phyloP scores from a whole-genome alignment of 2,113 vertebrate genomes.

The Callipepla californica region DNA sequence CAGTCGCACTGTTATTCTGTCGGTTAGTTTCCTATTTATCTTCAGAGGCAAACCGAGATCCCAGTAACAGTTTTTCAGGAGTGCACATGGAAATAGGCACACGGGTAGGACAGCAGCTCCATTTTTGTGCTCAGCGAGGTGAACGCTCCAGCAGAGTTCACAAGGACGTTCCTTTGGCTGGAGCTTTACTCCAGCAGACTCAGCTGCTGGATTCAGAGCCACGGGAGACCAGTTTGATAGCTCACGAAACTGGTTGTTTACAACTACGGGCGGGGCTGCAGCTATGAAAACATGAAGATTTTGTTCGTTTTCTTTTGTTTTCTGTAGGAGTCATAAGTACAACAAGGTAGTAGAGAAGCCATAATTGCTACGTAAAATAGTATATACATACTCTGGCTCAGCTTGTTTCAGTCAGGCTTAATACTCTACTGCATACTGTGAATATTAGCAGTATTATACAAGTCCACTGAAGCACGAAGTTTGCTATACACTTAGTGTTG shows the following conservation, averaged over 20 bases:
- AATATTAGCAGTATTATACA: not conserved
- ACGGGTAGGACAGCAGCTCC: not conserved
- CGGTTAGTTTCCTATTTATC: not conserved
- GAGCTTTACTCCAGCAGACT: not conserved
- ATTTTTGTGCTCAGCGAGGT: not conserved
- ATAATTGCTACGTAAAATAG: not conserved
- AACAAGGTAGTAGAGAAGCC: not conserved
- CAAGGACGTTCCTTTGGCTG: not conserved
- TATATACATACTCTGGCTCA: not conserved
- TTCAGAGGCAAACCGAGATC: not conserved
- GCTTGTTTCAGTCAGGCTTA: not conserved
- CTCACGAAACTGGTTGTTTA: not conserved
- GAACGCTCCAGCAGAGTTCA: not conserved
- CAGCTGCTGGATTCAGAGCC: not conserved
- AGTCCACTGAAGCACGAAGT: not conserved
- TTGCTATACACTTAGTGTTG: not conserved
- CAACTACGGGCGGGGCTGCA: not conserved
- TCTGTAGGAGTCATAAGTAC: not conserved
- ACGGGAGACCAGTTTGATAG: not conserved
- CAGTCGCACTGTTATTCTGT: not conserved
- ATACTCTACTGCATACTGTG: not conserved
- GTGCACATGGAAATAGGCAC: not conserved
- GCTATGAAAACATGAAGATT: not conserved
- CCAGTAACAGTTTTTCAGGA: not conserved
- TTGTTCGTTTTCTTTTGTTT: not conserved